Base-by-base conservation (phyloP, 2,888 invertebrate species). In the Eubasilissa splendida region DNA sequence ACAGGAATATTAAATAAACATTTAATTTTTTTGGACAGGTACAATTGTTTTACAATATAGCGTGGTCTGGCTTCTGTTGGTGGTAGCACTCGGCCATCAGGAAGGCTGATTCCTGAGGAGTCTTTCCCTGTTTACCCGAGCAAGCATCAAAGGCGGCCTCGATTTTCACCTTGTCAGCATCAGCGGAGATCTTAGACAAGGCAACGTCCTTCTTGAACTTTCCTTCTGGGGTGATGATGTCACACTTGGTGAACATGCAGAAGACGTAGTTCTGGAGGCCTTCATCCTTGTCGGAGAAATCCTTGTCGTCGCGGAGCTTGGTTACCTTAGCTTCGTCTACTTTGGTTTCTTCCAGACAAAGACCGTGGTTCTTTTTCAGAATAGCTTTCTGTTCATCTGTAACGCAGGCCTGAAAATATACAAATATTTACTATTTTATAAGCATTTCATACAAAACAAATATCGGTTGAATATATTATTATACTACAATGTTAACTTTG, bases 211-310 rank as follows among this genome's bases (percentile, higher is more conserved):
- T 58, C 58, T 4, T 4, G 7, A 58, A 58, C 58, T 58, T 58
- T 58, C 58, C 58, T n/a, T 58, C 58, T 4, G 58, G n/a, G n/a
- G 58, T n/a, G 58, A 58, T 11, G 58, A 58, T 4, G 58, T 10
- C 9, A 4, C 58, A 3, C 58, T 58, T 58, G 58, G 58, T 58
- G n/a, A 58, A 66, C 66, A 66, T 66, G 3, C 66, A 66, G 22
- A 14, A 22, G 66, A 66, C 3, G 42, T 14, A 66, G 14, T 42
- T 31, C 66, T 66, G n/a, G 14, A 66, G 14, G 66, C 42, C 66
- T 42, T 66, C 66, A 22, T 66, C 66, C 11, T 22, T 42, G 66
- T 66, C 14, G 22, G 66, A 66, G 66, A 66, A 66, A n/a, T 66
- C 66, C n/a, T 58, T 58, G 4, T 42, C 66, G 4, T 66, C 2